Conservation (phyloP, 2,888 invertebrate genomes). For the Troides oblongomaculatus region DNA sequence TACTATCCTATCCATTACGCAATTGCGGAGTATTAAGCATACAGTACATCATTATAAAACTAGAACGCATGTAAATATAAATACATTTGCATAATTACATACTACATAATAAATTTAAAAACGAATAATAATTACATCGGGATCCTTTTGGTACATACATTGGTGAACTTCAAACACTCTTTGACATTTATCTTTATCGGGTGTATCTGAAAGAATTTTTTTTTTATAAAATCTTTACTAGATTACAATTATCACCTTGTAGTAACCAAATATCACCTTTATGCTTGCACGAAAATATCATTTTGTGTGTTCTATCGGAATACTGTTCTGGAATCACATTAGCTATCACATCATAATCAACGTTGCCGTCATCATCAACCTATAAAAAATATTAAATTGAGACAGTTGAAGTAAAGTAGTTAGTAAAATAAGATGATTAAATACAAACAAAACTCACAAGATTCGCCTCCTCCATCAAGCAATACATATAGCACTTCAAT, state of each 20-base stretch:
- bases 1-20: neutral
- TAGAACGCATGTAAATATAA: no score
- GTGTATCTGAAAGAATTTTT: conserved; percentile 53
- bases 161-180: conserved; percentile 71
- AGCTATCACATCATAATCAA: conserved; percentile 73
- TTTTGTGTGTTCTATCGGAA: conserved; percentile 57
- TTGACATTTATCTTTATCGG: conserved; percentile 67
- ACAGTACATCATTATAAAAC: no score
- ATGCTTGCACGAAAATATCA: conserved; percentile 68
- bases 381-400: conserved; percentile 33
- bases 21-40: no score
- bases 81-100: no score
- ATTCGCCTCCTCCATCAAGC: conserved; percentile 74
- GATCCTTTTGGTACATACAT: conserved; percentile 69
- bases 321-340: conserved; percentile 72
- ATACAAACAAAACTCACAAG: conserved; percentile 63
- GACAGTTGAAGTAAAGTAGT: conserved; percentile 33
- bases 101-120: neutral
- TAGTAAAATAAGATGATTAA: conserved; percentile 39
- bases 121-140: conserved; percentile 55
- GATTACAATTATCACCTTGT: neutral
- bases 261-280: conserved; percentile 48
- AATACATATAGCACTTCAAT: conserved; percentile 80
- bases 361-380: conserved; percentile 66
- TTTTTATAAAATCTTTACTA: neutral